Conservation (phyloP, 1,140 invertebrate species). For the Bombus polaris region DNA sequence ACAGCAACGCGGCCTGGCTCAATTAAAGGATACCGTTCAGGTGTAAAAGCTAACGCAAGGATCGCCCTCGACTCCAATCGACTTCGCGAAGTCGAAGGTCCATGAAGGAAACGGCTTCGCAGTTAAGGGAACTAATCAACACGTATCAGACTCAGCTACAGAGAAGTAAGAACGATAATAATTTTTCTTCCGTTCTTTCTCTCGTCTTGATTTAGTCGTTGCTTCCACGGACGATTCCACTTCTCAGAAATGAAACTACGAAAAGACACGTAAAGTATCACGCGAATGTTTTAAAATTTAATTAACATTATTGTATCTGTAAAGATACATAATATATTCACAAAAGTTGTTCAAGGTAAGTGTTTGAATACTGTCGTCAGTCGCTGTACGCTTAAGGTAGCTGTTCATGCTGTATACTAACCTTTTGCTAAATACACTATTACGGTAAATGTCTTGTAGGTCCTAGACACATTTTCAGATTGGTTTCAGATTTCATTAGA, state of each 20-base stretch:
- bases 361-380: too few relatives aligned
- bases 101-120: slow-evolving; percentile 37
- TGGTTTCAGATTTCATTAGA: too few relatives aligned
- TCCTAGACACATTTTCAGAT: too few relatives aligned
- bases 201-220: background rate
- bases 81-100: slow-evolving; percentile 40
- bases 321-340: too few relatives aligned
- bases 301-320: too few relatives aligned
- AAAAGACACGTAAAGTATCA: background rate
- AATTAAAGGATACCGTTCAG: slow-evolving; percentile 60
- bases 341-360: too few relatives aligned
- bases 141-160: slow-evolving; percentile 30
- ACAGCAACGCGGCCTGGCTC: slow-evolving; percentile 37
- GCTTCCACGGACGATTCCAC: background rate
- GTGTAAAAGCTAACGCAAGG: slow-evolving; percentile 59
- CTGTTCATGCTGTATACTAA: too few relatives aligned
- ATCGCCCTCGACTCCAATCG: slow-evolving; percentile 41
- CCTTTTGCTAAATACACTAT: too few relatives aligned
- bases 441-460: too few relatives aligned
- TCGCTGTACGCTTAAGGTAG: too few relatives aligned
- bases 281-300: background rate
- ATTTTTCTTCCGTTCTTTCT: slow-evolving; percentile 7
- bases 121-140: slow-evolving; percentile 64
- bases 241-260: too few relatives aligned
- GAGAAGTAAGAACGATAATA: slow-evolving; percentile 23